phyloP scores from a whole-genome alignment of 2,797 vertebrate genomes.

The Mormyrus hasselquistii region DNA sequence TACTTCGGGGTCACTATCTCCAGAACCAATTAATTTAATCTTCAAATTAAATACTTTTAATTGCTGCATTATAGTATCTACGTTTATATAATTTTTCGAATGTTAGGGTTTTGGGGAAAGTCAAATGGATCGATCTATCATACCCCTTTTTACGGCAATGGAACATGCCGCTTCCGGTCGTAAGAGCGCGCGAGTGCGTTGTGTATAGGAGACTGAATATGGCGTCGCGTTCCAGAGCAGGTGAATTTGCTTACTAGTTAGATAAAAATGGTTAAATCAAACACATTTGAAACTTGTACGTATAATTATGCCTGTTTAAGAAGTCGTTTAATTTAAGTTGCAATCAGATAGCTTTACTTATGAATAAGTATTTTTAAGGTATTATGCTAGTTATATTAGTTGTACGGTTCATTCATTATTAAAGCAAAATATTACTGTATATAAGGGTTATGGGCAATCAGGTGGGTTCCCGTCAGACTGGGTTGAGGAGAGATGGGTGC shows the following conservation, averaged over 20 bases:
- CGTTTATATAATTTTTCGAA: not conserved
- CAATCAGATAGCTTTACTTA: not conserved
- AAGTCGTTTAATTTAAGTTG: not conserved
- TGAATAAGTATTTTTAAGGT: not conserved
- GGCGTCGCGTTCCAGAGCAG: constrained; percentile 24
- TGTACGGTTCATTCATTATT: not conserved
- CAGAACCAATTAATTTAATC: not conserved
- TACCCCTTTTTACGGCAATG: not conserved
- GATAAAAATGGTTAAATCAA: not conserved
- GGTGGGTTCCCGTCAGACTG: not conserved
- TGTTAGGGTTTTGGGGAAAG: not conserved
- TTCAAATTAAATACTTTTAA: not conserved
- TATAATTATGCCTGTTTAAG: not conserved
- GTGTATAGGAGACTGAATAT: not conserved
- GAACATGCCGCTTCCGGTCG: not conserved
- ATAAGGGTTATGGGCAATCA: not conserved
- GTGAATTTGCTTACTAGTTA: not conserved
- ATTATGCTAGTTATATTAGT: not conserved
- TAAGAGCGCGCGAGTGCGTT: not conserved
- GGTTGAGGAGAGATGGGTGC: not conserved
- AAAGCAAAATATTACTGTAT: not conserved
- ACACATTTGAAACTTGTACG: not conserved
- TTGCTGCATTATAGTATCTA: not conserved
- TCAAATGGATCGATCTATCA: not conserved
- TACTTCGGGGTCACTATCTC: not conserved